Evolutionary conservation across 1,140 invertebrate species (phyloP).

Genomic region (Planococcus citri): DNA sequence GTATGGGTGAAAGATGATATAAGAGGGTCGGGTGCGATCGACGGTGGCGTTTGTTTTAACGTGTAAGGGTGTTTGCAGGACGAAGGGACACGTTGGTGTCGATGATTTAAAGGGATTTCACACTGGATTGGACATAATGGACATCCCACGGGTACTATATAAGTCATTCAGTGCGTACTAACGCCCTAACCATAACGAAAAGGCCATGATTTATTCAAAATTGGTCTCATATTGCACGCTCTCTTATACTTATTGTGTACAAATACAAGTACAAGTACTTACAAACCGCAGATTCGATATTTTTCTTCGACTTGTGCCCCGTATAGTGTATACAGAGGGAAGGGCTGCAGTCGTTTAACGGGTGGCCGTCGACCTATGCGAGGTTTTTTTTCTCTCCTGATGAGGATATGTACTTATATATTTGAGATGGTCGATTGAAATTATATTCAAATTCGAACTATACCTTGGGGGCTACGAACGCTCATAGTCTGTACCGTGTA

Average conservation of each 20-base stretch:
- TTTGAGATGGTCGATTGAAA: neutral
- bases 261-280: no score
- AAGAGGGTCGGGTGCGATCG: neutral
- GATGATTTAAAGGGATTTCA: slow-evolving; percentile 15
- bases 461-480: neutral
- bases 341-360: no score
- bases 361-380: no score
- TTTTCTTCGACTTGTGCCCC: neutral
- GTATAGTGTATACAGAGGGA: no score
- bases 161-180: slow-evolving; percentile 8
- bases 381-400: no score
- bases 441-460: neutral
- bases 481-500: neutral
- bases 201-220: slow-evolving; percentile 19
- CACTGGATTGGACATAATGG: slow-evolving; percentile 14
- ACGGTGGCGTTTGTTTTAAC: neutral
- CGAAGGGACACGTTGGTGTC: neutral
- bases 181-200: slow-evolving; percentile 20
- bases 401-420: no score
- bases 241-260: neutral
- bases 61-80: no score
- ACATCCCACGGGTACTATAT: slow-evolving; percentile 17
- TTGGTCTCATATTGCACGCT: slow-evolving; percentile 15
- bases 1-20: slow-evolving; percentile 9
- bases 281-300: no score